Conservation (phyloP, 2,888 invertebrate species). For the Chymomyza amoena region DNA sequence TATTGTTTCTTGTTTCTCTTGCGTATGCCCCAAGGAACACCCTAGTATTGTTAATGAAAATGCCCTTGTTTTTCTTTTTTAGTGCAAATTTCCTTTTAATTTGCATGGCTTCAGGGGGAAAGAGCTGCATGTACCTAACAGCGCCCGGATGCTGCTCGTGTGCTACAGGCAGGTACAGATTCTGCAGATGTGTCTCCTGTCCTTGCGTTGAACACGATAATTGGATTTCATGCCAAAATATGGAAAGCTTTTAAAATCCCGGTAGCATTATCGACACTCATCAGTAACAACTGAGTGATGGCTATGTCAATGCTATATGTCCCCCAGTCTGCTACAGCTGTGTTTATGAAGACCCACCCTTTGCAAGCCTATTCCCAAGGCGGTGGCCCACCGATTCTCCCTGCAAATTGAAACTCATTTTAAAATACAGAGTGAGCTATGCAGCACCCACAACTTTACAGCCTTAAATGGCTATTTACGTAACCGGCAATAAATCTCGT, state of each 20-base stretch:
- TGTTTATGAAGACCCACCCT: neutral
- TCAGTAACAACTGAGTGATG: neutral
- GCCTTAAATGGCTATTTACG: neutral
- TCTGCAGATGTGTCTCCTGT: neutral
- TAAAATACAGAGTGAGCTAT: neutral
- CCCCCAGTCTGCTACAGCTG: neutral
- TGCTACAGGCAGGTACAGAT: conserved; percentile 2
- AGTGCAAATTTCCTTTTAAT: conserved; percentile 24
- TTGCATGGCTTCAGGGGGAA: neutral
- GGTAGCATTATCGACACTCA: neutral
- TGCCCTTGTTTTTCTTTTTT: conserved; percentile 17
- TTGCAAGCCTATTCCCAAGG: neutral
- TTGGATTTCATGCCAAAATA: conserved; percentile 40
- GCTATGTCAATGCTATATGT: neutral
- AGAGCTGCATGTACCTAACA: neutral
- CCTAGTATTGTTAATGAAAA: conserved; percentile 28
- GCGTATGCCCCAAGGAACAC: neutral
- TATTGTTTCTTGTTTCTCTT: neutral
- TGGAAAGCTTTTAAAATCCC: conserved; percentile 16
- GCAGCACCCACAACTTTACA: neutral
- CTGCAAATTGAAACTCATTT: neutral
- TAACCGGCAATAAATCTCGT: conserved; percentile 18
- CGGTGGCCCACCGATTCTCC: neutral
- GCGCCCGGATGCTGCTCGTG: neutral
- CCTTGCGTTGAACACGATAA: conserved; percentile 21